Conservation (phyloP, 1,140 invertebrate genomes). For the Eubasilissa regina region DNA sequence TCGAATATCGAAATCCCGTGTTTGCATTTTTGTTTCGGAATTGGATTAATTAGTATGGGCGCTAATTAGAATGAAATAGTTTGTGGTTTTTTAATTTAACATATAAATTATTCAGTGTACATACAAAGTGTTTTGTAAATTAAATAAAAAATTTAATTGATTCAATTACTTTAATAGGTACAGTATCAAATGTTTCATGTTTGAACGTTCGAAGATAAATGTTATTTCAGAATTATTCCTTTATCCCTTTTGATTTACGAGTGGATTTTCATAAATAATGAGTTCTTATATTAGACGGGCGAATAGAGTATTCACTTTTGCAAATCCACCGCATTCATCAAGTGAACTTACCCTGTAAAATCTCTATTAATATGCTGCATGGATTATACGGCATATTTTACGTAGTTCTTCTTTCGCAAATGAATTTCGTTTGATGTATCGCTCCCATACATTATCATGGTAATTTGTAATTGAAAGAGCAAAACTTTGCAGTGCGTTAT, state of each 20-base stretch:
- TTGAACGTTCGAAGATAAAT: conserved; percentile 29
- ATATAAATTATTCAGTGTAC: too few relatives aligned
- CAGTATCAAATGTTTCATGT: neutral
- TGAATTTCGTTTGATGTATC: conserved; percentile 52
- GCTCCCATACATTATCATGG: conserved; percentile 45
- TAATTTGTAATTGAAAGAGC: conserved; percentile 22
- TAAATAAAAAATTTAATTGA: neutral
- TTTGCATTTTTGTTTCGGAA: too few relatives aligned
- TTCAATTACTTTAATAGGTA: too few relatives aligned
- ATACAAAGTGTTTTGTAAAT: too few relatives aligned
- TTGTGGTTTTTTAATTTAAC: too few relatives aligned
- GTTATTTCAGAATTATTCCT: conserved; percentile 32
- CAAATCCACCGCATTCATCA: conserved; percentile 47
- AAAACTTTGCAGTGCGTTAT: conserved; percentile 8
- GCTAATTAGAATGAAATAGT: too few relatives aligned
- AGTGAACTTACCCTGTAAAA: conserved; percentile 45
- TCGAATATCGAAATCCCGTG: too few relatives aligned
- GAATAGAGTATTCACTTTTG: conserved; percentile 47
- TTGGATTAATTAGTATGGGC: too few relatives aligned
- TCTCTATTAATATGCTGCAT: conserved; percentile 55
- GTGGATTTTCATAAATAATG: conserved; percentile 43
- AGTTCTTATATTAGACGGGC: conserved; percentile 29
- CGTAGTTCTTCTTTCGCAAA: conserved; percentile 43
- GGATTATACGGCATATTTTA: conserved; percentile 54
- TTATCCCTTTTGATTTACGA: conserved; percentile 33